A percentile compares a stretch with the other conserved stretches of the same genome.
Evolutionary conservation across 2,888 invertebrate genomes (phyloP).

Genomic region (Willowsia nigromaculata): DNA sequence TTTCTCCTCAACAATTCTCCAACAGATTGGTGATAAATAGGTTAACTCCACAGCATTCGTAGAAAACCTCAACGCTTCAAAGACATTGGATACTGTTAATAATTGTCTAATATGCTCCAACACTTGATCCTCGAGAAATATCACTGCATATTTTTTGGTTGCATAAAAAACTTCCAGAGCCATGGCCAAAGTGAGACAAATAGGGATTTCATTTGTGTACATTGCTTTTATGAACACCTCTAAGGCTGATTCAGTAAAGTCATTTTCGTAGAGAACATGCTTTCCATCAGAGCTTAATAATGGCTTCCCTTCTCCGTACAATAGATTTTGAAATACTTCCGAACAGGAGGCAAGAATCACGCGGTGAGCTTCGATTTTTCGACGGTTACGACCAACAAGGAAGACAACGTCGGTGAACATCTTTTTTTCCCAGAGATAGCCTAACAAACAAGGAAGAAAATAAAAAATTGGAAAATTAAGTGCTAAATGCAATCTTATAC

Average conservation of each 20-base stretch:
- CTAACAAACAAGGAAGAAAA: no score
- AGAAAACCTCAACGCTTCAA: constrained; percentile 74
- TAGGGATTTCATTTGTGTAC: constrained; percentile 76
- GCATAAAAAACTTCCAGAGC: constrained; percentile 75
- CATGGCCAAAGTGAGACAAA: constrained; percentile 68
- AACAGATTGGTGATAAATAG: constrained; percentile 71
- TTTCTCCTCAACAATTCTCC: constrained; percentile 74
- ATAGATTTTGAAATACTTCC: constrained; percentile 66
- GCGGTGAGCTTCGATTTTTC: constrained; percentile 73
- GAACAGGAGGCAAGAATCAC: constrained; percentile 73
- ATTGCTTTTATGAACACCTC: constrained; percentile 74
- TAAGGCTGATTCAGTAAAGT: constrained; percentile 68
- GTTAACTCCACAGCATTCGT: constrained; percentile 74
- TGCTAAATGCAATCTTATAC: background rate
- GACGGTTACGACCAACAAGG: constrained; percentile 66
- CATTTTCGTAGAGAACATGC: constrained; percentile 71
- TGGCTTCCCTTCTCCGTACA: constrained; percentile 62
- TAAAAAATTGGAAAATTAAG: background rate
- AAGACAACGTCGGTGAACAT: constrained; percentile 74
- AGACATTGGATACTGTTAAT: constrained; percentile 73
- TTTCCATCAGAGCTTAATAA: constrained; percentile 30
- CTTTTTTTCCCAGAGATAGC: constrained; percentile 73
- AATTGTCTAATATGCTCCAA: constrained; percentile 68
- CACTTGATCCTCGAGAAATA: constrained; percentile 72
- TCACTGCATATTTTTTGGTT: constrained; percentile 73